A percentile compares a stretch with the other conserved stretches of the same genome.
phyloP scores from a whole-genome alignment of 2,113 vertebrate species.

The Caracal caracal region DNA sequence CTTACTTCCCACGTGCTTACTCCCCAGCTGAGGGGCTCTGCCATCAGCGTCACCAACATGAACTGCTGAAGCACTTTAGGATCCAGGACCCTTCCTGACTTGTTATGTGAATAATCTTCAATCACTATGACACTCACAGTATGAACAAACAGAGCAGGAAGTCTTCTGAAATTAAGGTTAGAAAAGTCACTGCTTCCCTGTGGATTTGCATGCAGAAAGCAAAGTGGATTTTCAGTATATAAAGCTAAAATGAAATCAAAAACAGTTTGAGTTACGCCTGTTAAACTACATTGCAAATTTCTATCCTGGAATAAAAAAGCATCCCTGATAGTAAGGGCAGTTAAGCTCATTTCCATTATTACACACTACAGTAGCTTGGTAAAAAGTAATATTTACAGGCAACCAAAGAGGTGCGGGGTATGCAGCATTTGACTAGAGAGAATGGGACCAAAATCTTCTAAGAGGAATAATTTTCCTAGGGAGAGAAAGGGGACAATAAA shows the following conservation, averaged over 20 bases:
- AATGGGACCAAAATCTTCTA: neutral
- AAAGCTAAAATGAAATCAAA: neutral
- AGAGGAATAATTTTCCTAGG: neutral
- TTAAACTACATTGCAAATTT: neutral
- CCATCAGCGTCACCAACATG: neutral
- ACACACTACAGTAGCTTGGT: neutral
- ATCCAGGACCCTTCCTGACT: neutral
- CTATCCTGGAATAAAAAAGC: neutral
- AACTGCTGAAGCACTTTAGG: neutral
- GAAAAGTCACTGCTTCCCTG: slow-evolving; percentile 1
- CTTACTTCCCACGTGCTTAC: no score
- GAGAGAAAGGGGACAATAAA: neutral
- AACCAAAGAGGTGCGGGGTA: neutral
- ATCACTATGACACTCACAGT: neutral
- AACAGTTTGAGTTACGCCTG: neutral
- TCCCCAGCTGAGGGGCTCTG: no score
- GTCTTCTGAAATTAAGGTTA: slow-evolving; percentile 13
- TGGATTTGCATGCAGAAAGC: neutral
- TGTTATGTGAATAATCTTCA: neutral
- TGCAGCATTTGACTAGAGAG: neutral
- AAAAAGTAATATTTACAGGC: neutral
- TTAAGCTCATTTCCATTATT: neutral
- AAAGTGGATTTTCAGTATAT: neutral
- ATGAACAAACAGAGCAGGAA: neutral
- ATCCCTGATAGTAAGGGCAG: neutral